These are phyloP conservation scores for Meleagris gallopavo DNA, from an alignment of 2,113 vertebrate species.

Conservation along the genomic window DNA sequence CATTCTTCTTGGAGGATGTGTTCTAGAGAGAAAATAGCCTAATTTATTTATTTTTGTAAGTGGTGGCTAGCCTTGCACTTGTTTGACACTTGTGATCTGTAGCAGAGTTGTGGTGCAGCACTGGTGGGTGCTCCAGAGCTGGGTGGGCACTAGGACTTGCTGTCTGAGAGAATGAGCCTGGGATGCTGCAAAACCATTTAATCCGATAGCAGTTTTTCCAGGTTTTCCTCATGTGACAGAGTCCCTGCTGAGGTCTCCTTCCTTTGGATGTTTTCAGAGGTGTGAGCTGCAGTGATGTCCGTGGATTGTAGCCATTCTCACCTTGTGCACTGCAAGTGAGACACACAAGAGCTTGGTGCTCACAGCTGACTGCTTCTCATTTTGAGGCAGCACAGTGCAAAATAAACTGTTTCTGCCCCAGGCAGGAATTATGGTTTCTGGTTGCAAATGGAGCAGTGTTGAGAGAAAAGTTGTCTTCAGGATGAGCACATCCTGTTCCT, in stretches of 20 bases:
- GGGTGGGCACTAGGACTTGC: accelerated
- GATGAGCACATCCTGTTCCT: background rate
- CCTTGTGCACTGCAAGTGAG: background rate
- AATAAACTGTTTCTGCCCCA: background rate
- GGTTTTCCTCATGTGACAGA: background rate
- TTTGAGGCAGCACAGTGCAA: background rate
- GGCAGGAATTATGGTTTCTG: background rate
- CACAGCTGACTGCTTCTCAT: too few relatives aligned
- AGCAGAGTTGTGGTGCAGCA: background rate
- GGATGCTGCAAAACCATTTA: background rate
- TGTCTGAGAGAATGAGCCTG: background rate
- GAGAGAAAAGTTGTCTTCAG: background rate
- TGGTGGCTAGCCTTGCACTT: background rate
- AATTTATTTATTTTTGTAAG: accelerated
- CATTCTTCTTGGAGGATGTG: accelerated
- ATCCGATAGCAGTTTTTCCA: background rate
- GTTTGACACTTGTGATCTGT: background rate
- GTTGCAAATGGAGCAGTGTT: background rate
- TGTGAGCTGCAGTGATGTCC: background rate
- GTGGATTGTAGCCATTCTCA: background rate
- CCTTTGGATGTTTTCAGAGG: accelerated
- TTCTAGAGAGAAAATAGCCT: accelerated
- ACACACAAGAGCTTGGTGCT: background rate
- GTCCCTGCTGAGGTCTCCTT: background rate
- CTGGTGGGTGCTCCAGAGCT: background rate